Evolutionary conservation across 2,113 vertebrate genomes (phyloP).

Genomic region (Syngnathus scovelli): DNA sequence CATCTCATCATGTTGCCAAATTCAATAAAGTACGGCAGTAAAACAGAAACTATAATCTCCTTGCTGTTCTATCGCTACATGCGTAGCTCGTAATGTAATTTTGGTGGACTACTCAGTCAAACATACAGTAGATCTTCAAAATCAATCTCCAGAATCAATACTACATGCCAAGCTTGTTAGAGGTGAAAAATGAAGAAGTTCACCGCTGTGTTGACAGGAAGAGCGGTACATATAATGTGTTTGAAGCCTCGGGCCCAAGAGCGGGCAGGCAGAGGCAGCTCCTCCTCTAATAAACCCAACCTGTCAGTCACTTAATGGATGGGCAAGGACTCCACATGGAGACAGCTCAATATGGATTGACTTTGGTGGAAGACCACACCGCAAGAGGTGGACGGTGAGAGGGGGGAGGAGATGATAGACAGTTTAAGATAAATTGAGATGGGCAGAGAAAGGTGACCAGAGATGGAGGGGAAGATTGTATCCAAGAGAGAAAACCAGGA

Average conservation of each 20-base stretch:
- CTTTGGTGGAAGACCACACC: conserved; percentile 45
- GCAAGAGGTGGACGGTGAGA: conserved; percentile 7
- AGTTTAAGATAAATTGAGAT: conserved; percentile 47
- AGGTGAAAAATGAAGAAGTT: conserved; percentile 6
- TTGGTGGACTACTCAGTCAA: background rate
- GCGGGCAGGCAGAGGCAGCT: conserved; percentile 18
- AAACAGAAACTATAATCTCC: background rate
- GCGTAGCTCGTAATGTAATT: background rate
- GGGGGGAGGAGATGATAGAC: conserved; percentile 36
- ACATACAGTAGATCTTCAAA: background rate
- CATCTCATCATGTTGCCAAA: background rate
- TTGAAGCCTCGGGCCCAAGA: conserved; percentile 5
- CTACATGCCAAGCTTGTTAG: conserved; percentile 3
- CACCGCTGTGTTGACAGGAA: background rate
- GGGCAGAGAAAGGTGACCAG: conserved; percentile 46
- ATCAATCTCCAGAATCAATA: conserved; percentile 4
- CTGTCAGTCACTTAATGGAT: conserved; percentile 51
- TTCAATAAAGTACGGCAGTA: background rate
- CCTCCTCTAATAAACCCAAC: conserved; percentile 35
- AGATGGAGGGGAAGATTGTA: conserved; percentile 23
- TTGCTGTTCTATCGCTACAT: background rate
- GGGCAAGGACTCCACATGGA: conserved; percentile 37
- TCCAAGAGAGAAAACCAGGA: conserved; percentile 16
- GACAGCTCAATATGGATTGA: conserved; percentile 48
- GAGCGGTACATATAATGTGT: conserved; percentile 7